Evolutionary conservation across 2,113 vertebrate genomes (phyloP).

Genomic region (Micronycteris hirsuta): DNA sequence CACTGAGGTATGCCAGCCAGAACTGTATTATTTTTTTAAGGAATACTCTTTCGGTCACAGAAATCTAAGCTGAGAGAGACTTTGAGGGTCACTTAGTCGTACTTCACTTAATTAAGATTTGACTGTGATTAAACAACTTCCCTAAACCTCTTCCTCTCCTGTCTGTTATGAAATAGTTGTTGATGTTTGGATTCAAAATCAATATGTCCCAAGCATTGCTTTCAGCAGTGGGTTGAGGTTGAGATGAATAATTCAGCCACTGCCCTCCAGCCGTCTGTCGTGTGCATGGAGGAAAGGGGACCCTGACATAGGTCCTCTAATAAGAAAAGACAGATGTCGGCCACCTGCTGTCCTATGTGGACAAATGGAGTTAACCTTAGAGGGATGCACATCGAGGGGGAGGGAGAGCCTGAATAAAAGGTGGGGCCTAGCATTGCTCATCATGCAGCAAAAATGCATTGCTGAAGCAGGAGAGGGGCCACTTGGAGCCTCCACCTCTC

Average conservation of each 20-base stretch:
- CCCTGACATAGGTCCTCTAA: neutral
- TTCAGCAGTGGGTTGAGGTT: too few species aligned
- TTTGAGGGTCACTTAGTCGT: neutral
- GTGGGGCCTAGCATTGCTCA: neutral
- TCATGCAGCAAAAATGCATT: too few species aligned
- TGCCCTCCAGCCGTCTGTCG: accelerated
- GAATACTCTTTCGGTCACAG: neutral
- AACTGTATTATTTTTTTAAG: neutral
- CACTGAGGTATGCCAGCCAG: too few species aligned
- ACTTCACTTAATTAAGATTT: neutral
- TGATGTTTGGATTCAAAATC: neutral
- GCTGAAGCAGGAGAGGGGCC: neutral
- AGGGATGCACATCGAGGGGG: accelerated
- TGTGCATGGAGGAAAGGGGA: too few species aligned
- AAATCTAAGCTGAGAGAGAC: neutral
- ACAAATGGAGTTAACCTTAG: neutral
- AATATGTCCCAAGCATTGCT: neutral
- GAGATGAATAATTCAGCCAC: neutral
- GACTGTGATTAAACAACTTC: neutral
- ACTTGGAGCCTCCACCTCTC: neutral
- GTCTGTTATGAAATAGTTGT: neutral
- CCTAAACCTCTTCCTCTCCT: neutral
- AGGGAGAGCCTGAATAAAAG: neutral
- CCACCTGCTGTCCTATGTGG: neutral
- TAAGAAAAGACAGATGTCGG: neutral